Evolutionary conservation across 2,888 invertebrate species (phyloP), one percentile per base, ranked within the genome.

Genomic region (Heliconius ismenius): DNA sequence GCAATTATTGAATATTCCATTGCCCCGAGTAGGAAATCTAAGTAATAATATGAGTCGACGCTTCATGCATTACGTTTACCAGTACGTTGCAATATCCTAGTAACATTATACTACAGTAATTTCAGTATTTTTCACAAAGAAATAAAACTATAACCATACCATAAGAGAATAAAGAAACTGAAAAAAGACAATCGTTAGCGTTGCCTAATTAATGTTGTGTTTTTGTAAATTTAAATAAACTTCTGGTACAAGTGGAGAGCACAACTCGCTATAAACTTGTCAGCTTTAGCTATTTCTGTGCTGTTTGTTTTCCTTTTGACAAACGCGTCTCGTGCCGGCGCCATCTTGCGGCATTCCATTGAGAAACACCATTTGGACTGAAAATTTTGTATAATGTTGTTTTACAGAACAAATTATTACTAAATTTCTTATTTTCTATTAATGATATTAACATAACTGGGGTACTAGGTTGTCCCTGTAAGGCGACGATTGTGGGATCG

Each of bases 241-340:
- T 81, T 69, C 68, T 79, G 78, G 72, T 76, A 77, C 79, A 80
- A 79, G 79, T 78, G 79, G 72, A 80, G 81, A 82, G 80, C 81
- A 81, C 84, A 83, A 82, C 82, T 81, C 84, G 89, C 91, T 86
- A 91, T 93, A 92, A 93, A 93, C 89, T 92, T 93, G 93, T 93
- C 93, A 93, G 88, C 91, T 86, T 85, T 84, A 89, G 92, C 92
- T 93, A 92, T 93, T 92, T 88, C 91, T 89, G 90, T 87, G 84
- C 85, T 89, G 92, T 93, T 93, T 91, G 93, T 92, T 91, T 91
- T 90, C 87, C 88, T 89, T 92, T 92, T 93, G 92, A 92, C 92
- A 92, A 92, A 92, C 88, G 90, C 86, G 90, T 85, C 89, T 87
- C 86, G 85, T 81, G 80, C 79, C 81, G 88, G 85, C 90, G 91